Percentiles rank a stretch among this genome's conserved stretches.
These are phyloP conservation scores for Caenorhabditis macrosperma DNA, from an alignment of 2,888 invertebrate genomes.

Conservation along the genomic window DNA sequence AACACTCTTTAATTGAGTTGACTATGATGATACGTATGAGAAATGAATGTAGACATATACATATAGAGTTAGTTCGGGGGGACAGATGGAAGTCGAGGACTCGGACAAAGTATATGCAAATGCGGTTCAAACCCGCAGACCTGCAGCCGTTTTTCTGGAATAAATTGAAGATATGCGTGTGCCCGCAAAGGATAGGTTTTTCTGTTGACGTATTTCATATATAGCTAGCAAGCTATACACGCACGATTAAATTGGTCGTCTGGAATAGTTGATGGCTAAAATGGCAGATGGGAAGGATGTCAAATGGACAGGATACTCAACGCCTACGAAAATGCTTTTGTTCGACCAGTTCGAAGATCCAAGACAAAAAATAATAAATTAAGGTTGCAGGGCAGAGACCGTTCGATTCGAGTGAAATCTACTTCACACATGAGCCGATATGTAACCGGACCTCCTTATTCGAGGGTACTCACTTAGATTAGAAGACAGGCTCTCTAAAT, in stretches of 20 bases:
- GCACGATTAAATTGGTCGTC: constrained; percentile 22
- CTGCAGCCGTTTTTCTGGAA: constrained; percentile 58
- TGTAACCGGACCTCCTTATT: constrained; percentile 36
- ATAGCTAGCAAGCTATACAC: constrained; percentile 9
- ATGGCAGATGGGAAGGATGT: neutral
- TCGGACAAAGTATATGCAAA: constrained; percentile 37
- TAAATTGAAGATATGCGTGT: constrained; percentile 54
- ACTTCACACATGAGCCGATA: constrained; percentile 32
- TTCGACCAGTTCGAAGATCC: too few relatives aligned
- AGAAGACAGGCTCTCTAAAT: constrained; percentile 29
- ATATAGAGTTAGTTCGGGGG: neutral
- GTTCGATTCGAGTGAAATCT: too few relatives aligned
- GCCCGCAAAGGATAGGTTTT: constrained; percentile 50
- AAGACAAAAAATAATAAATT: too few relatives aligned
- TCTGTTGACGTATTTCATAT: constrained; percentile 36
- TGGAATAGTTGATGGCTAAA: neutral
- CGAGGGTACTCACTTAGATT: constrained; percentile 45
- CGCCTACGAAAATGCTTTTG: too few relatives aligned
- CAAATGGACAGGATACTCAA: too few relatives aligned
- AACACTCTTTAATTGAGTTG: constrained; percentile 44
- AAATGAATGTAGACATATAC: neutral
- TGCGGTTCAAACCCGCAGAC: constrained; percentile 20
- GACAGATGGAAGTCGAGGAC: constrained; percentile 15
- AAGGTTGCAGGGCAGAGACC: too few relatives aligned
- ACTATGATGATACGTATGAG: neutral